Conservation (phyloP, 2,113 vertebrate species). For the Eulemur macaco region DNA sequence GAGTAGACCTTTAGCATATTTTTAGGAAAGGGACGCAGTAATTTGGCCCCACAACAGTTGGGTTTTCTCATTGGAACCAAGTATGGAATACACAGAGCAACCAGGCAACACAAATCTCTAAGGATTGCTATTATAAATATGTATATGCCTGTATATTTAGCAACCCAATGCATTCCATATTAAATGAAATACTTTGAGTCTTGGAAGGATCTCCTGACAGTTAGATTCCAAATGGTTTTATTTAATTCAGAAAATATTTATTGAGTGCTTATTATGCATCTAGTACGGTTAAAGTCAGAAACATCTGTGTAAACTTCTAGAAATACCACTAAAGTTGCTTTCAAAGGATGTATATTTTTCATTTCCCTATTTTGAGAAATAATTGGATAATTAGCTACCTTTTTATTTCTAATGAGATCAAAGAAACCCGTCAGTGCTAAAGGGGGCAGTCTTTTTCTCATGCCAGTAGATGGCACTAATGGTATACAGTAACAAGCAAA, state of each 20-base stretch:
- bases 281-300: not conserved
- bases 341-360: not conserved
- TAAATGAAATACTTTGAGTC: not conserved
- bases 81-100: constrained; percentile 5
- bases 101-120: not conserved
- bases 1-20: not conserved
- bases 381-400: not conserved
- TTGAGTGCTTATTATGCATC: not conserved
- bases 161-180: not conserved
- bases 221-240: constrained; percentile 33
- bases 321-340: not conserved
- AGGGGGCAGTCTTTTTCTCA: not conserved
- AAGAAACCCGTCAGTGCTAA: not conserved
- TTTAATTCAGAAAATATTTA: constrained; percentile 47
- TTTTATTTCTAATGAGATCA: constrained; percentile 36
- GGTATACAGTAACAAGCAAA: not conserved
- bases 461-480: constrained; percentile 82
- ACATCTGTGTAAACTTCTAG: not conserved
- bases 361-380: not conserved
- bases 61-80: constrained; percentile 11
- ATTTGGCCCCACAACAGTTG: not conserved
- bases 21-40: constrained; percentile 21
- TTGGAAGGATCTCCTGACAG: constrained; percentile 42
- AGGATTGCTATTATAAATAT: not conserved
- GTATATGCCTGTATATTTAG: not conserved